Evolutionary conservation across 2,888 invertebrate genomes (phyloP).

Genomic region (Ferdinandea cuprea): DNA sequence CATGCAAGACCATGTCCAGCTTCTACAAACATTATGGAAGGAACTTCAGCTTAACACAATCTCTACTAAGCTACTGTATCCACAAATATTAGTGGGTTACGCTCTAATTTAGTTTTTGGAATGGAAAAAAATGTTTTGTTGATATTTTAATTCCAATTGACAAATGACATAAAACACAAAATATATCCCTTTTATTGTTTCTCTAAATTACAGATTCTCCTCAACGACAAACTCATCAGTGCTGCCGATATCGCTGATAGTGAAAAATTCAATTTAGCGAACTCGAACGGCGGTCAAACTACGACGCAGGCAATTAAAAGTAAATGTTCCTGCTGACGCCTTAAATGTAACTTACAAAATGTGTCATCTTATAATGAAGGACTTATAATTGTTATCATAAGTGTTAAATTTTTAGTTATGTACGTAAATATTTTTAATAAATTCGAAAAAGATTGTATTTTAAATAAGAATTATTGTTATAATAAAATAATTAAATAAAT

Average conservation of each 20-base stretch:
- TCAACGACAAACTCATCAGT: conserved; percentile 90
- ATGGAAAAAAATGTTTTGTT: background rate
- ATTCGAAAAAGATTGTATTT: conserved; percentile 40
- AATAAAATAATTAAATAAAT: conserved; percentile 30
- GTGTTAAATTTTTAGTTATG: conserved; percentile 67
- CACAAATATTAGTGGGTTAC: no score
- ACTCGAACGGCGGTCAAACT: conserved; percentile 80
- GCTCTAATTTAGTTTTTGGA: no score
- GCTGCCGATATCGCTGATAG: conserved; percentile 88
- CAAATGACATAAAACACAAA: no score
- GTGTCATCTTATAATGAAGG: conserved; percentile 67
- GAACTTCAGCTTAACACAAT: no score
- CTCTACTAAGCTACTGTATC: no score
- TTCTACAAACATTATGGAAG: no score
- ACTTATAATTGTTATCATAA: conserved; percentile 63
- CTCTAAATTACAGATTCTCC: conserved; percentile 86
- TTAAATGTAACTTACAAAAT: conserved; percentile 45
- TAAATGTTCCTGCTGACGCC: conserved; percentile 82
- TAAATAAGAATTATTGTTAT: conserved; percentile 36
- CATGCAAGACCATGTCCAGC: no score
- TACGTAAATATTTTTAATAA: conserved; percentile 62
- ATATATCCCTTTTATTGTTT: background rate
- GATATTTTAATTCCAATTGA: no score
- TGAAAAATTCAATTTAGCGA: conserved; percentile 88
- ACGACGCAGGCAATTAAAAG: conserved; percentile 78